Percentiles rank a stretch among this genome's conserved stretches.
Evolutionary conservation across 2,797 vertebrate genomes (phyloP).

Genomic region (Lacerta bilineata): DNA sequence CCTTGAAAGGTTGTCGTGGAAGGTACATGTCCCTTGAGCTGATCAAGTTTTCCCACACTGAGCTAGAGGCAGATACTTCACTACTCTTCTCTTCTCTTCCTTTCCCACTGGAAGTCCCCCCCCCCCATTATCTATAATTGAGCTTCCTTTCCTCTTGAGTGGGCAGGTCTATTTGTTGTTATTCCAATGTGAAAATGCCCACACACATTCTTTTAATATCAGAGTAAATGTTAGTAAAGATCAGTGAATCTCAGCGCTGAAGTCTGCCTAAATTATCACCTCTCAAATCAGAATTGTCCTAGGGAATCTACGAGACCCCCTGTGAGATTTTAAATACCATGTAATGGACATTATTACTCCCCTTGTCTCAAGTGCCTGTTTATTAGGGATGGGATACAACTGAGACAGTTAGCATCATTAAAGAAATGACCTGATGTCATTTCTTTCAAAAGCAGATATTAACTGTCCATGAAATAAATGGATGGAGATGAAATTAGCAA

Average conservation of each 20-base stretch:
- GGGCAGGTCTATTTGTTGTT: neutral
- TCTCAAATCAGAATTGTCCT: neutral
- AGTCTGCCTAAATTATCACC: neutral
- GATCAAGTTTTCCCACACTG: neutral
- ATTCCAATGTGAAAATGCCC: constrained; percentile 2
- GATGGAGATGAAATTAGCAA: constrained; percentile 39
- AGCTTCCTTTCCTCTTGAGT: neutral
- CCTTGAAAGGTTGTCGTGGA: too few species aligned
- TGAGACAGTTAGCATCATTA: constrained; percentile 33
- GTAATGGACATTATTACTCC: neutral
- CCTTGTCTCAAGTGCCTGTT: neutral
- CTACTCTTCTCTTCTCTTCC: neutral
- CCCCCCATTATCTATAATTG: neutral
- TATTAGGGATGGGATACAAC: neutral
- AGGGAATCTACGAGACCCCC: neutral
- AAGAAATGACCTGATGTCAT: neutral
- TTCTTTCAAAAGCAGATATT: constrained; percentile 18
- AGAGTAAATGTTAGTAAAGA: constrained; percentile 11
- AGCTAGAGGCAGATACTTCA: neutral
- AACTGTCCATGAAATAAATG: constrained; percentile 28
- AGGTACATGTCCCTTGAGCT: too few species aligned
- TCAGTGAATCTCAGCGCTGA: neutral
- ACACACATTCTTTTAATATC: constrained; percentile 11
- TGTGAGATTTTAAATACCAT: constrained; percentile 1
- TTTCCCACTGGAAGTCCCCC: neutral